These are phyloP conservation scores for Nomada hirtipes DNA, from an alignment of 2,888 invertebrate species.

Conservation along the genomic window DNA sequence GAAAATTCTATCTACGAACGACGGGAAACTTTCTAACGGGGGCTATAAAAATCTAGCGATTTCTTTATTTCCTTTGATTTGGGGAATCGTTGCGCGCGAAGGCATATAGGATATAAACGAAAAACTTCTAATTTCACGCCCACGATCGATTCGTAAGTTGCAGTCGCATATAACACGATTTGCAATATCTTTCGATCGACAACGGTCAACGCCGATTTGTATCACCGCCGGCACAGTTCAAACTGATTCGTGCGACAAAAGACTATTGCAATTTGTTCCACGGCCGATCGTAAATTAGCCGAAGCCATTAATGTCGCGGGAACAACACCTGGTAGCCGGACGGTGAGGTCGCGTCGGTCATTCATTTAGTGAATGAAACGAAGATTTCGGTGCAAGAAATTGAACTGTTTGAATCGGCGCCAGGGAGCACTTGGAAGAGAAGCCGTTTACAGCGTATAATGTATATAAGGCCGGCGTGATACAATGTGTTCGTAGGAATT, in stretches of 20 bases:
- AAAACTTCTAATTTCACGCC: no score
- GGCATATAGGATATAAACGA: no score
- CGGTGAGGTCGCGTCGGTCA: no score
- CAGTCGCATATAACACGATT: no score
- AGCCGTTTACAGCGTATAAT: background rate
- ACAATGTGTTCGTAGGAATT: constrained; percentile 32
- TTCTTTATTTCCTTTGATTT: no score
- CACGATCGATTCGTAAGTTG: no score
- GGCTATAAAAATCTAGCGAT: no score
- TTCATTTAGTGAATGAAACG: constrained; percentile 18
- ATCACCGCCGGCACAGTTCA: background rate
- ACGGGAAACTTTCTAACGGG: no score
- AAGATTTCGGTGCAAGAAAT: background rate
- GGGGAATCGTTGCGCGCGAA: no score
- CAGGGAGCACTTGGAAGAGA: background rate
- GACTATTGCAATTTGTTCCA: background rate
- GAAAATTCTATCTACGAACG: background rate
- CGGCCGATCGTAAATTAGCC: constrained; percentile 1
- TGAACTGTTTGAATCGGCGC: background rate
- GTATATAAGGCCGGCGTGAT: background rate
- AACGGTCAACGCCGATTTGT: no score
- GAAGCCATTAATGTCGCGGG: background rate
- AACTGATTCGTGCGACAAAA: background rate
- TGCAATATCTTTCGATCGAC: no score
- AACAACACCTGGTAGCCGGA: background rate